Evolutionary conservation across 2,888 invertebrate species (phyloP).

Genomic region (Allygus modestus): DNA sequence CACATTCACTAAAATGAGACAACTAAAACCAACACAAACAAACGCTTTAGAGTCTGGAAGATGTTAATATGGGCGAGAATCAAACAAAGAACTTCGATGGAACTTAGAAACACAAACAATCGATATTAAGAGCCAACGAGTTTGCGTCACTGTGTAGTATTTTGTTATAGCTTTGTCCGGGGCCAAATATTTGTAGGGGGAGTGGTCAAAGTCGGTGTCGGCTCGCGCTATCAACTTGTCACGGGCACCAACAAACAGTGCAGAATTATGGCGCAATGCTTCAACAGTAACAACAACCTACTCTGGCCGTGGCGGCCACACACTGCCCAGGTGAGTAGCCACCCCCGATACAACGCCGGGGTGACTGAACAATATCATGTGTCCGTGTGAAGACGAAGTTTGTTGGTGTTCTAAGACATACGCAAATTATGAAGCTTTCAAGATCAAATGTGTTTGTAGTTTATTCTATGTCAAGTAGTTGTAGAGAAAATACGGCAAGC

Average conservation of each 20-base stretch:
- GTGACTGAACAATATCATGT: too few relatives aligned
- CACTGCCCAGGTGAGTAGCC: background rate
- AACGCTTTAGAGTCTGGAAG: background rate
- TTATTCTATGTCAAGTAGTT: too few relatives aligned
- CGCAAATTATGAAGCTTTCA: too few relatives aligned
- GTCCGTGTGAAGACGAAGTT: too few relatives aligned
- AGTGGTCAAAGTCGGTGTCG: slow-evolving; percentile 48
- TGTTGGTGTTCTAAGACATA: too few relatives aligned
- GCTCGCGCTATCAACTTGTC: slow-evolving; percentile 43
- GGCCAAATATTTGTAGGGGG: slow-evolving; percentile 50
- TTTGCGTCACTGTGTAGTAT: slow-evolving; percentile 30
- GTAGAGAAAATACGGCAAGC: too few relatives aligned
- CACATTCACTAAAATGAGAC: too few relatives aligned
- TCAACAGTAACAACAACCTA: slow-evolving; percentile 27
- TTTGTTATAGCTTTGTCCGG: slow-evolving; percentile 25
- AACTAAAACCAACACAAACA: background rate
- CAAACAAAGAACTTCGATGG: slow-evolving; percentile 8
- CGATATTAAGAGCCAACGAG: slow-evolving; percentile 19
- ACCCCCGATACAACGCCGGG: too few relatives aligned
- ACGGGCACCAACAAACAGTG: slow-evolving; percentile 36
- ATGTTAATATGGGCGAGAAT: background rate
- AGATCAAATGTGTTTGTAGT: too few relatives aligned
- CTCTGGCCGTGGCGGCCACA: background rate
- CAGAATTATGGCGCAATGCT: slow-evolving; percentile 43
- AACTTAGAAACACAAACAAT: slow-evolving; percentile 20